A percentile compares a stretch with the other conserved stretches of the same genome.
Conservation (phyloP, 1,140 invertebrate species). For the Drosophila lacteicornis region DNA sequence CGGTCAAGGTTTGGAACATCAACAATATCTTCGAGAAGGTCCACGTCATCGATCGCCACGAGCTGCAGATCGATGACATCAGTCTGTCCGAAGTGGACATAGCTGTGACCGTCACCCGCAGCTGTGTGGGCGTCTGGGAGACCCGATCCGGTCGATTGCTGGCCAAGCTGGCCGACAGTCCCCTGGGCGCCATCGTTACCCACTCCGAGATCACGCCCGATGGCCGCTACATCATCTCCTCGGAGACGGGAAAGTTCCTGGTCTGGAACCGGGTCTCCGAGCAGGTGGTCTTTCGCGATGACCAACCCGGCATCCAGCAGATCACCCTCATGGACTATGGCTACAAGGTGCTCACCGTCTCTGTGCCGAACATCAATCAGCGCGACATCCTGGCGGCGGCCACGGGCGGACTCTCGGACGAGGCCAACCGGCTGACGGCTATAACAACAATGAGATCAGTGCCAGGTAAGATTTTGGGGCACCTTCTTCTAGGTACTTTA, state of each 20-base stretch:
- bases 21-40: slow-evolving; percentile 99
- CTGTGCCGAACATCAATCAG: slow-evolving; percentile 86
- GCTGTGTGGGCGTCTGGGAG: slow-evolving; percentile 98
- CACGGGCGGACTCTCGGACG: slow-evolving; percentile 60
- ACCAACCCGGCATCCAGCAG: slow-evolving; percentile 94
- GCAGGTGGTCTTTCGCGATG: slow-evolving; percentile 93
- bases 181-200: slow-evolving; percentile 97
- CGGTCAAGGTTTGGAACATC: slow-evolving; percentile 99
- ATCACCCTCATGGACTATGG: slow-evolving; percentile 93
- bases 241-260: slow-evolving; percentile 96
- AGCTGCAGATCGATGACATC: slow-evolving; percentile 97
- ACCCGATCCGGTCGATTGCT: slow-evolving; percentile 93
- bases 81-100: slow-evolving; percentile 91
- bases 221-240: slow-evolving; percentile 94
- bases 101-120: slow-evolving; percentile 95
- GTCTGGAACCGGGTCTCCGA: slow-evolving; percentile 95
- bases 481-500: neutral
- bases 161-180: slow-evolving; percentile 95
- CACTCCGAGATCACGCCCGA: slow-evolving; percentile 94
- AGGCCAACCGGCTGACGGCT: slow-evolving; percentile 87
- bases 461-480: slow-evolving; percentile 86
- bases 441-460: slow-evolving; percentile 89
- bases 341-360: slow-evolving; percentile 93
- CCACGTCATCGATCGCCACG: slow-evolving; percentile 97
- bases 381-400: slow-evolving; percentile 83